Percentiles rank a stretch among this genome's conserved stretches.
phyloP scores from a whole-genome alignment of 1,140 invertebrate genomes.

The Aphelenchoides besseyi region DNA sequence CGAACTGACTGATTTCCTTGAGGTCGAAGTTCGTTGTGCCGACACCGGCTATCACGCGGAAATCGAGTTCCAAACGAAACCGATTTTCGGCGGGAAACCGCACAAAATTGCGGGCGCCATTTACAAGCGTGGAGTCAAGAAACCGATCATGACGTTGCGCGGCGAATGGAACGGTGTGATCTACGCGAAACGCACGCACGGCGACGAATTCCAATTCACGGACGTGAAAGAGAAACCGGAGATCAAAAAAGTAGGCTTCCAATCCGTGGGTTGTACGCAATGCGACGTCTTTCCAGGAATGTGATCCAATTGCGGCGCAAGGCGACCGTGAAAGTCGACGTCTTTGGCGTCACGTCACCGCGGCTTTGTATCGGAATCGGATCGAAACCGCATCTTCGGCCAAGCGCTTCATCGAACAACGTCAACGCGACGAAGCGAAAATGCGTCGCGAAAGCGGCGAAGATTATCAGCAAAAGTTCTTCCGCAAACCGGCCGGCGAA shows the following conservation, averaged over 20 bases:
- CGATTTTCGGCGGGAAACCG: constrained; percentile 68
- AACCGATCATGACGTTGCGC: constrained; percentile 77
- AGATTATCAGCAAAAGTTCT: constrained; percentile 67
- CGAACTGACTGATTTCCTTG: background rate
- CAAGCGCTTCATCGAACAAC: constrained; percentile 86
- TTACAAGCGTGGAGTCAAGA: constrained; percentile 75
- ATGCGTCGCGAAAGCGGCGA: constrained; percentile 67
- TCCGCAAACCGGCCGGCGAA: constrained; percentile 67
- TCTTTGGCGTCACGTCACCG: constrained; percentile 94
- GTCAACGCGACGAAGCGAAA: constrained; percentile 87
- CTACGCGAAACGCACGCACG: constrained; percentile 72
- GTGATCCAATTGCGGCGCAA: constrained; percentile 52
- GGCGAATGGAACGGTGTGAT: constrained; percentile 96
- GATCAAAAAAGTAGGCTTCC: constrained; percentile 72
- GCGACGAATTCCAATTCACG: constrained; percentile 79
- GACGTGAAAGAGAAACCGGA: constrained; percentile 81
- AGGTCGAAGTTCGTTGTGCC: constrained; percentile 63
- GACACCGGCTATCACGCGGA: constrained; percentile 66
- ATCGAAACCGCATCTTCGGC: constrained; percentile 85
- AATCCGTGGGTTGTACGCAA: background rate
- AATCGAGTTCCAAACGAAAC: constrained; percentile 67
- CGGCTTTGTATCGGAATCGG: constrained; percentile 79
- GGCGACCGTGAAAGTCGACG: constrained; percentile 63
- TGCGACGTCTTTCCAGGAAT: constrained; percentile 48
- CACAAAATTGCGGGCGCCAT: constrained; percentile 64